These are phyloP conservation scores for Thunnus thynnus DNA, from an alignment of 2,113 vertebrate genomes.

Conservation along the genomic window DNA sequence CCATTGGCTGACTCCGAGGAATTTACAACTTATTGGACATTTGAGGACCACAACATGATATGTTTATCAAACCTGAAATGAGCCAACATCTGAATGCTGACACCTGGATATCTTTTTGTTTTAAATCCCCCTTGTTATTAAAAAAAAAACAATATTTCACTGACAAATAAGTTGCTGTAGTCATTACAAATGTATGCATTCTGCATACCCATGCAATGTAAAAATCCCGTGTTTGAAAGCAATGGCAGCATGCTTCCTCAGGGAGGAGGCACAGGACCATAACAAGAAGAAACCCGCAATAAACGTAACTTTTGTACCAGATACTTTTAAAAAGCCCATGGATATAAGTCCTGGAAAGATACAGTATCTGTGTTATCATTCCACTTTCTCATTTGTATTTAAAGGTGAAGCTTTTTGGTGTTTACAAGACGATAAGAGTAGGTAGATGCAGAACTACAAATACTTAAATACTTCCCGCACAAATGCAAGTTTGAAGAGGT, in stretches of 20 bases:
- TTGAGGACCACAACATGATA: constrained; percentile 4
- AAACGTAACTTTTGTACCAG: background rate
- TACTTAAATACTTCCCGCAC: too few relatives aligned
- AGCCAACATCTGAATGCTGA: too few relatives aligned
- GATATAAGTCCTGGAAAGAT: background rate
- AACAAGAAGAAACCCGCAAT: too few relatives aligned
- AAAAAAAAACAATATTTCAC: background rate
- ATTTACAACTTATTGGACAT: constrained; percentile 31
- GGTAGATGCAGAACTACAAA: background rate
- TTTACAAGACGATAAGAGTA: too few relatives aligned
- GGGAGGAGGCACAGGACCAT: constrained; percentile 26
- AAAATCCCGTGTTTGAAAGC: background rate
- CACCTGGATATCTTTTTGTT: background rate
- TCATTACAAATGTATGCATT: background rate
- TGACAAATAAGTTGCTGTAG: background rate
- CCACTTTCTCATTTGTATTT: background rate
- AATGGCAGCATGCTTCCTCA: constrained; percentile 47
- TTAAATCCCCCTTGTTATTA: background rate
- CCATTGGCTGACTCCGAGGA: constrained; percentile 39
- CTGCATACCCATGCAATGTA: background rate
- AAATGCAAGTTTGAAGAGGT: too few relatives aligned
- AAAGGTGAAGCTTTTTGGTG: background rate
- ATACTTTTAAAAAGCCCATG: background rate
- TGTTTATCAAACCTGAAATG: too few relatives aligned
- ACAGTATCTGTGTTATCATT: background rate